Evolutionary conservation across 2,113 vertebrate species (phyloP).

Genomic region (Ophthalmolycus amberensis): DNA sequence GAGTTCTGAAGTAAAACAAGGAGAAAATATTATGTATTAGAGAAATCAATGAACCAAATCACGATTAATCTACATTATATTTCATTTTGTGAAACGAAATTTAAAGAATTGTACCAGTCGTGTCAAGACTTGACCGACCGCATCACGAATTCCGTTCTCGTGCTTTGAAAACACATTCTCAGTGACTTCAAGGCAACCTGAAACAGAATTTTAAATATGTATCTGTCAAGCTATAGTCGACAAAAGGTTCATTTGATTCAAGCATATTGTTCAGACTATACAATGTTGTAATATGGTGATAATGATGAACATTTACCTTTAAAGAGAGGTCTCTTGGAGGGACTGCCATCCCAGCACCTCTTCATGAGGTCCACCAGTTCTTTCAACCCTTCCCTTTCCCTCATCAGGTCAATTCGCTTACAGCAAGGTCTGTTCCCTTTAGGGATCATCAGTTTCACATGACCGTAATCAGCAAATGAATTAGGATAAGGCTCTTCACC

Average conservation of each 20-base stretch:
- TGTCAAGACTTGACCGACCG: conserved; percentile 7
- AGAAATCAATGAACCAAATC: background rate
- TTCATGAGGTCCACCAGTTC: conserved; percentile 64
- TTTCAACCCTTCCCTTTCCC: conserved; percentile 25
- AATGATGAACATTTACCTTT: conserved; percentile 10
- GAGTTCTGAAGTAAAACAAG: conserved; percentile 15
- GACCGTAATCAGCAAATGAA: too few species aligned
- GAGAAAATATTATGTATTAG: background rate
- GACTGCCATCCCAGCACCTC: conserved; percentile 42
- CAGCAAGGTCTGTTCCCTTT: background rate
- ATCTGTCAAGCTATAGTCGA: too few species aligned
- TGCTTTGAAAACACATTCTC: conserved; percentile 38
- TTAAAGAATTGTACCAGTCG: conserved; percentile 29
- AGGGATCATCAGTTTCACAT: background rate
- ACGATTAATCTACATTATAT: background rate
- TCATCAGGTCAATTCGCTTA: background rate
- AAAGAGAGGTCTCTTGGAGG: conserved; percentile 32
- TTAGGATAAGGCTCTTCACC: conserved; percentile 73
- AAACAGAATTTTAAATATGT: conserved; percentile 28
- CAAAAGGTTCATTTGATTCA: background rate
- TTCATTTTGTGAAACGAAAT: background rate
- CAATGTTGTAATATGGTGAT: background rate
- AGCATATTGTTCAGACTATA: background rate
- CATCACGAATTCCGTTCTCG: background rate
- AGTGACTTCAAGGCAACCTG: conserved; percentile 40